Evolutionary conservation across 92 coral and sea anemone species (phyloP).

Genomic region (Porites lobata): DNA sequence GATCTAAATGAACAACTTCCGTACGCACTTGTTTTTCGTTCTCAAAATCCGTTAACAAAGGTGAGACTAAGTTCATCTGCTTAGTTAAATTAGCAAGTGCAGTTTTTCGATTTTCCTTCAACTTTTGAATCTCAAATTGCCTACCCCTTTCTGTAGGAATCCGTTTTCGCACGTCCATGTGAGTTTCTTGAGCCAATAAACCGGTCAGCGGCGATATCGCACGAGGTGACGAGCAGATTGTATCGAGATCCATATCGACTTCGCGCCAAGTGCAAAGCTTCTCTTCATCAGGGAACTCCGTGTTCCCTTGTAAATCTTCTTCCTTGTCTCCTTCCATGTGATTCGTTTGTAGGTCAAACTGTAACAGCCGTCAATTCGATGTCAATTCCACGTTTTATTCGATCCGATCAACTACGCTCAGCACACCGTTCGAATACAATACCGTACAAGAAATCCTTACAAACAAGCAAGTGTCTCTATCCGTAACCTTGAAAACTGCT

Average conservation of each 20-base stretch:
- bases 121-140: slow-evolving; percentile 50
- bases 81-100: slow-evolving; percentile 54
- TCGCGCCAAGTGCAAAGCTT: neutral
- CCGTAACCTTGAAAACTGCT: too few species aligned
- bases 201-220: slow-evolving; percentile 29
- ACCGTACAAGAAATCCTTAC: too few species aligned
- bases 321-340: slow-evolving; percentile 3
- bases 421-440: too few species aligned
- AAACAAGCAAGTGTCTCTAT: too few species aligned
- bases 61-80: slow-evolving; percentile 48
- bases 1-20: slow-evolving; percentile 42
- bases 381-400: too few species aligned
- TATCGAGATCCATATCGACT: neutral
- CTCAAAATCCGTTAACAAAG: slow-evolving; percentile 36
- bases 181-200: slow-evolving; percentile 32
- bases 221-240: slow-evolving; percentile 8
- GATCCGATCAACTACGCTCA: too few species aligned
- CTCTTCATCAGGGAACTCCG: too few species aligned
- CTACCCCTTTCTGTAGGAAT: slow-evolving; percentile 40
- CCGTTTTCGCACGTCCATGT: slow-evolving; percentile 19
- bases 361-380: too few species aligned
- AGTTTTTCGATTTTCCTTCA: slow-evolving; percentile 49
- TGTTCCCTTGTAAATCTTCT: neutral
- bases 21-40: slow-evolving; percentile 55
- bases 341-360: too few species aligned